A percentile compares a stretch with the other conserved stretches of the same genome.
These are phyloP conservation scores for Amphiprion ocellaris DNA, from an alignment of 2,113 vertebrate genomes.

Conservation along the genomic window DNA sequence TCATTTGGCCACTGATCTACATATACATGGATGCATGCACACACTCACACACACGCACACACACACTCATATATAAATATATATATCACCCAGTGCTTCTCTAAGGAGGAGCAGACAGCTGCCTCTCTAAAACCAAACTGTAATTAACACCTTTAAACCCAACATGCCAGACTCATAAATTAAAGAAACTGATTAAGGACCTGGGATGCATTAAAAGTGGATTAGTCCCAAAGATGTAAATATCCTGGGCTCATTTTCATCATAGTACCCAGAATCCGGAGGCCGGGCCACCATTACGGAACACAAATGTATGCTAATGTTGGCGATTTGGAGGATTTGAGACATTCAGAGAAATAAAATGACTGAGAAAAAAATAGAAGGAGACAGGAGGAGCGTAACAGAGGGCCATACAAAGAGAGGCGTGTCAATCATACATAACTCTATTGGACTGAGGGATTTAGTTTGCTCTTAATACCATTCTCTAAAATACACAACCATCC, in stretches of 20 bases:
- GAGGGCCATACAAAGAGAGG: conserved; percentile 29
- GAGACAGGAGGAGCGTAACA: background rate
- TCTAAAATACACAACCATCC: conserved; percentile 39
- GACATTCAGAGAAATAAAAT: conserved; percentile 25
- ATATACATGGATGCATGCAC: conserved; percentile 8
- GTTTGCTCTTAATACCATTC: conserved; percentile 29
- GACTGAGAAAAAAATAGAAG: conserved; percentile 8
- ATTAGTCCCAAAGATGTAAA: conserved; percentile 75
- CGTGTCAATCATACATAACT: conserved; percentile 59
- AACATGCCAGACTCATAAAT: conserved; percentile 72
- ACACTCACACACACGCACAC: conserved; percentile 11
- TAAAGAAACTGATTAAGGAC: conserved; percentile 71
- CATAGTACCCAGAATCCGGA: conserved; percentile 49
- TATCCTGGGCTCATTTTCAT: conserved; percentile 72
- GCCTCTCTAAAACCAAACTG: conserved; percentile 74
- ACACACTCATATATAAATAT: background rate
- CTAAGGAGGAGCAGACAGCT: conserved; percentile 66
- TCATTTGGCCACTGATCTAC: background rate
- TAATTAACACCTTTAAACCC: conserved; percentile 81
- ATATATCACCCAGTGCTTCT: background rate
- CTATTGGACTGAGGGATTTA: conserved; percentile 33
- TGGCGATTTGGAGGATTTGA: conserved; percentile 16
- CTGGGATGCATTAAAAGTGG: conserved; percentile 68
- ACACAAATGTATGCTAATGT: conserved; percentile 49
- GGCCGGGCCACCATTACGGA: conserved; percentile 58